phyloP scores from a whole-genome alignment of 1,140 invertebrate species.

The Drosophila teissieri region DNA sequence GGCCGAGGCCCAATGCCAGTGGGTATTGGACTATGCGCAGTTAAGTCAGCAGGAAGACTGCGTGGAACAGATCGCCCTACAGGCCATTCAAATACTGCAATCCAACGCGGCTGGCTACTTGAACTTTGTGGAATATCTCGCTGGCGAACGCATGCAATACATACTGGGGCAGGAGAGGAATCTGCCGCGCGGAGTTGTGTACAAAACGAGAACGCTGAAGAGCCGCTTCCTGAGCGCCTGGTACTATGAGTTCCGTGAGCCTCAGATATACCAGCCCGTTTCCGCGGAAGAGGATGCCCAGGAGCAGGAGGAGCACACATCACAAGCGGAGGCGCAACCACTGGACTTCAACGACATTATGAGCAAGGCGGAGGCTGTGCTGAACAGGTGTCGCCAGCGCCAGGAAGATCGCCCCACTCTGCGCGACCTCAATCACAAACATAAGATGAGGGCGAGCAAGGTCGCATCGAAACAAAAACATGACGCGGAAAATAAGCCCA shows the following conservation, averaged over 20 bases:
- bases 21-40: constrained; percentile 64
- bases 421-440: constrained; percentile 22
- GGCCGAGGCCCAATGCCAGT: constrained; percentile 38
- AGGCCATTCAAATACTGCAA: constrained; percentile 50
- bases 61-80: constrained; percentile 39
- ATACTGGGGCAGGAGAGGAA: constrained; percentile 8
- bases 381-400: constrained; percentile 16
- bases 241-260: constrained; percentile 51
- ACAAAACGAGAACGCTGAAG: constrained; percentile 20
- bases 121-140: constrained; percentile 50
- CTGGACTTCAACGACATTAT: constrained; percentile 37
- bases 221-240: constrained; percentile 26
- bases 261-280: not conserved
- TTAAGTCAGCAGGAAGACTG: constrained; percentile 25
- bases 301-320: not conserved
- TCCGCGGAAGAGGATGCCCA: not conserved
- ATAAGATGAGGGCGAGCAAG: not conserved
- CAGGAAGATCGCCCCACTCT: constrained; percentile 27
- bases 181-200: constrained; percentile 31
- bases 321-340: not conserved
- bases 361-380: constrained; percentile 20
- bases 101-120: constrained; percentile 32
- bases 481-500: not conserved
- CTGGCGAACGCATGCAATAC: constrained; percentile 32
- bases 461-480: not conserved